These are phyloP conservation scores for Caenorhabditis drosophilae DNA, from an alignment of 2,888 invertebrate genomes.

Conservation along the genomic window DNA sequence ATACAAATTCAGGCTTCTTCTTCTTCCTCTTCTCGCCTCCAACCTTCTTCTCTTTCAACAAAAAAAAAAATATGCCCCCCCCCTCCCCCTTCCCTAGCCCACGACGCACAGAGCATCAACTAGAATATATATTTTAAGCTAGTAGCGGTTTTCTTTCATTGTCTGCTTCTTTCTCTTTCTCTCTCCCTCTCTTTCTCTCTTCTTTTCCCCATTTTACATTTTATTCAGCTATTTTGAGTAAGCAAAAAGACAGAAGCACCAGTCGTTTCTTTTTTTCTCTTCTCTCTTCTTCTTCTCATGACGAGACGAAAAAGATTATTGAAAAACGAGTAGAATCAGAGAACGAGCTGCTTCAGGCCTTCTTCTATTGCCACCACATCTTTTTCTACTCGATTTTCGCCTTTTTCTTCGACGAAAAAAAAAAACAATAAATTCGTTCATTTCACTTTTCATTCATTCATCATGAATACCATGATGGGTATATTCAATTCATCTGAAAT, in stretches of 20 bases:
- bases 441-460: background rate
- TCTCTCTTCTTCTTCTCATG: background rate
- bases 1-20: no score
- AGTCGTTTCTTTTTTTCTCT: background rate
- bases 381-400: no score
- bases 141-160: no score
- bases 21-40: background rate
- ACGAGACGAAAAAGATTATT: no score
- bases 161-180: background rate
- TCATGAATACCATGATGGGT: background rate
- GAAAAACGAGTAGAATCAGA: no score
- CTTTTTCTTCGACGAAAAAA: background rate
- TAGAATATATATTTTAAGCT: background rate
- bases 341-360: no score
- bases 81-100: background rate
- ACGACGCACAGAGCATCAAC: background rate
- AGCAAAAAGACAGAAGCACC: background rate
- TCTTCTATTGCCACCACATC: no score
- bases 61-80: background rate
- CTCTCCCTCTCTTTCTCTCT: background rate
- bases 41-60: conserved; percentile 1
- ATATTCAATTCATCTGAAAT: conserved; percentile 4
- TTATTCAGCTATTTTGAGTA: no score
- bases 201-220: no score
- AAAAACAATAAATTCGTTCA: background rate